phyloP scores from a whole-genome alignment of 1,140 invertebrate species.

The Trigoniulus corallinus region DNA sequence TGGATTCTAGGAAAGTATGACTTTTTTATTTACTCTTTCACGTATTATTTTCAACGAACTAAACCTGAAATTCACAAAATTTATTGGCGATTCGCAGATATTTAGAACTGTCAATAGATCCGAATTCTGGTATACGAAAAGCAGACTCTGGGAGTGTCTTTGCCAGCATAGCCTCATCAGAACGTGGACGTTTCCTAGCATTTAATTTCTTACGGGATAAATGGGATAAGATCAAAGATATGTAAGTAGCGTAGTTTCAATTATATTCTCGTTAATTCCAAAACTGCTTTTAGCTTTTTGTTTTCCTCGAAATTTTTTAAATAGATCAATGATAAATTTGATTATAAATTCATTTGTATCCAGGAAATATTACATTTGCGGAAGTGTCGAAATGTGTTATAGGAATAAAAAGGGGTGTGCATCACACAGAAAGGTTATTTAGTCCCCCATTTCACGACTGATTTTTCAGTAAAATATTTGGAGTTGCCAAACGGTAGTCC shows the following conservation, averaged over 20 bases:
- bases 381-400: too few species aligned
- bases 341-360: background rate
- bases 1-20: slow-evolving; percentile 50
- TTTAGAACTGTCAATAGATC: background rate
- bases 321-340: background rate
- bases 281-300: too few species aligned
- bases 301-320: background rate
- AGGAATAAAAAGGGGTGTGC: too few species aligned
- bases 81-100: background rate
- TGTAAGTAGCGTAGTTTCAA: background rate
- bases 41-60: background rate
- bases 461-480: too few species aligned
- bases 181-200: background rate
- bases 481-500: too few species aligned
- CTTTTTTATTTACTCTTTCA: background rate
- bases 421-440: too few species aligned
- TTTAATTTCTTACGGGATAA: background rate
- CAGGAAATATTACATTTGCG: too few species aligned
- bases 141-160: background rate
- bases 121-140: background rate
- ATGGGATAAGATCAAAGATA: background rate
- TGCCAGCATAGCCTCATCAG: background rate
- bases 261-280: background rate
- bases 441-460: too few species aligned
- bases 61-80: background rate